Base-by-base conservation (phyloP, 2,113 vertebrate genomes). In the Sinocyclocheilus anophthalmus region DNA sequence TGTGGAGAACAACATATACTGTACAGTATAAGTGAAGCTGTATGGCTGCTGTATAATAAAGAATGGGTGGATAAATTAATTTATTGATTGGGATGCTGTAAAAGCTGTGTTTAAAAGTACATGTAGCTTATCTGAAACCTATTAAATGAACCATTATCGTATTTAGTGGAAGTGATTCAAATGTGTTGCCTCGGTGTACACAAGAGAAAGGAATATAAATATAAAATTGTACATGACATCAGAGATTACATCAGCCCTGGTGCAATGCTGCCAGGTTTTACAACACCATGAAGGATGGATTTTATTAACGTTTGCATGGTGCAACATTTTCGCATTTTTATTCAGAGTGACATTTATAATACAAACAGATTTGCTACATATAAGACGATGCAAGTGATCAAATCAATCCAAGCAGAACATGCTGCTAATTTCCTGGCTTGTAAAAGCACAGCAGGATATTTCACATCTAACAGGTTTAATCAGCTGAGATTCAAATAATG, bases 351-450 rank as follows among this genome's bases (percentile, higher is more conserved):
- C 42, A 53, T 53, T 83, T 55, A 70, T 83, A 55, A 57, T 57
- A 48, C 81, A 55, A 73, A 73, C 81, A 72, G 11, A 24, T 83
- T 83, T n/a, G 30, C 48, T 70, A 83, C 26, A 72, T 72, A 39
- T 72, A 72, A 73, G 63, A 82, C 12, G 30, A 39, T 39, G 24
- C 10, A 14, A 5, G 18, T 83, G 61, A 83, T 83, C 8, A 83
- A 70, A 83, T 83, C 20, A 73, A 73, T 83, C 67, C 16, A 37
- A 83, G 16, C 26, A 55, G 65, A 83, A 37, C 48, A n/a, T 39
- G 42, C 67, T 37, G 30, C 16, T 73, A 72, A 72, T 83, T 72
- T 72, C 65, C 65, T 55, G 48, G 48, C 30, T 33, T 33, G 30
- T 33, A 33, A 33, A 33, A 33, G 30, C 81, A 83, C 61, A 83